Percentiles rank a stretch among this genome's conserved stretches.
phyloP scores from a whole-genome alignment of 2,797 vertebrate species.

The Sciurus vulgaris region DNA sequence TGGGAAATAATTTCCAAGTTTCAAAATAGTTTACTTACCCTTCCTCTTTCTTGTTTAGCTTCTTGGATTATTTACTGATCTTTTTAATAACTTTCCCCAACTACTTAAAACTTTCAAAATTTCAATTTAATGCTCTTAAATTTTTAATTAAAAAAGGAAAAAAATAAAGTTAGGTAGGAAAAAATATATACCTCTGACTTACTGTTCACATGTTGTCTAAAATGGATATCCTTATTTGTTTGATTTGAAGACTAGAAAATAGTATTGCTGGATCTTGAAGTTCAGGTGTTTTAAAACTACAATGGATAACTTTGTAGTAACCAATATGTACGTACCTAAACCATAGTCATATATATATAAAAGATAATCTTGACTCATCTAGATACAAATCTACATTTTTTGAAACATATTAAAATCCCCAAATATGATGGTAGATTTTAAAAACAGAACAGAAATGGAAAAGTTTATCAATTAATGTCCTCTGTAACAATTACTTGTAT shows the following conservation, averaged over 20 bases:
- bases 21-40: too few relatives aligned
- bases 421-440: neutral
- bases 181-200: neutral
- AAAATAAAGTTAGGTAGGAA: neutral
- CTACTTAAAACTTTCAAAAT: too few relatives aligned
- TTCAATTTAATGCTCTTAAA: too few relatives aligned
- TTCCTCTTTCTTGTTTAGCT: too few relatives aligned
- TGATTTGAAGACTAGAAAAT: neutral
- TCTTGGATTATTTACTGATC: too few relatives aligned
- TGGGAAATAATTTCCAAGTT: too few relatives aligned
- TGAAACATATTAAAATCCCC: neutral
- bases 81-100: too few relatives aligned
- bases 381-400: neutral
- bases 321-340: neutral
- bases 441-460: neutral
- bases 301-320: neutral
- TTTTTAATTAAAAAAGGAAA: too few relatives aligned
- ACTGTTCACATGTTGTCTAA: neutral
- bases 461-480: neutral
- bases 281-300: slow-evolving; percentile 19
- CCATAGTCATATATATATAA: neutral
- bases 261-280: neutral
- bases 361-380: neutral
- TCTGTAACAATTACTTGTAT: neutral
- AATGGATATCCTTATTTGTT: neutral